Conservation (phyloP, 2,797 vertebrate species). For the Chrosomus eos region DNA sequence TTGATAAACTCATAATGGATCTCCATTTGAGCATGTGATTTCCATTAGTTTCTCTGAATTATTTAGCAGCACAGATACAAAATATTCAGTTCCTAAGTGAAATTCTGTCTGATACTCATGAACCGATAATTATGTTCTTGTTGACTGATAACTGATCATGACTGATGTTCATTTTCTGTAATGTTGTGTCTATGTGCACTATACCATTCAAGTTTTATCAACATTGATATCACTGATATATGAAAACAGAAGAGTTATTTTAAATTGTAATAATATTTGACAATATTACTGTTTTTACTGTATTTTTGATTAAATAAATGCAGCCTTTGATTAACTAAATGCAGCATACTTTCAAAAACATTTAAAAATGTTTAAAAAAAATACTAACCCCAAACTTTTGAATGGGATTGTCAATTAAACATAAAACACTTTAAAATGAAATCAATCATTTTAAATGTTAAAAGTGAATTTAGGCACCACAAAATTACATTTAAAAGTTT, state of each 20-base stretch:
- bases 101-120: neutral
- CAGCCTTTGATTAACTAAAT: no score
- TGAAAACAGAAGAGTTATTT: no score
- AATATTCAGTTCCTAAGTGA: constrained; percentile 4
- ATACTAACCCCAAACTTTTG: neutral
- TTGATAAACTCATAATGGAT: constrained; percentile 24
- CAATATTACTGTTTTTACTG: no score
- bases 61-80: constrained; percentile 5
- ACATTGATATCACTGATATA: neutral
- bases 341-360: neutral
- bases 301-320: no score
- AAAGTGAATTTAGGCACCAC: neutral
- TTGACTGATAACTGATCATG: neutral
- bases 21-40: constrained; percentile 24
- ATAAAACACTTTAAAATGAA: neutral
- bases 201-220: neutral
- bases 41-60: constrained; percentile 22
- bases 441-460: neutral
- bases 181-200: neutral
- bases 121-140: neutral
- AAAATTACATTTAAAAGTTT: neutral
- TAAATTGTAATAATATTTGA: no score
- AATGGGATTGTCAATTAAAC: neutral
- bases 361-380: neutral
- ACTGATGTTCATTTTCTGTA: neutral